A percentile compares a stretch with the other conserved stretches of the same genome.
phyloP scores from a whole-genome alignment of 2,797 vertebrate genomes.

The Taenioides sp. region DNA sequence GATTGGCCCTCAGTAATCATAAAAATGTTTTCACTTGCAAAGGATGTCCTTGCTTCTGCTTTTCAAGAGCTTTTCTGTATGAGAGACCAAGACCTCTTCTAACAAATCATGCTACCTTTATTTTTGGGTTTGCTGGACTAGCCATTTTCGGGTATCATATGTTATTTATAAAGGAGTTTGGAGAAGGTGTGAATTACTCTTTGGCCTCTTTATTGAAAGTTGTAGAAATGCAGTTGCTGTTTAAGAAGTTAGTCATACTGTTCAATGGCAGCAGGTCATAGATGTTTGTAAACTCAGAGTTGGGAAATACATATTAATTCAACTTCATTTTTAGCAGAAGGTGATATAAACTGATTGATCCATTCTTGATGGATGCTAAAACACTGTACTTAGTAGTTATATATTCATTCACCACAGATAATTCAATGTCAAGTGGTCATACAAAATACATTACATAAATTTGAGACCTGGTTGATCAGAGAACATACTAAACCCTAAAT shows the following conservation, averaged over 20 bases:
- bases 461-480: not conserved
- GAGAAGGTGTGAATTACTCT: not conserved
- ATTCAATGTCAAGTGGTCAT: not conserved
- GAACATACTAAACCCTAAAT: not conserved
- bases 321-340: not conserved
- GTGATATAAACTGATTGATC: too few species aligned
- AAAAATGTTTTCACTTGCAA: slow-evolving; percentile 19
- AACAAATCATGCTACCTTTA: not conserved
- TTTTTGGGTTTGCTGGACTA: not conserved
- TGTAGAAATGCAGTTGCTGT: not conserved
- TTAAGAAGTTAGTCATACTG: not conserved
- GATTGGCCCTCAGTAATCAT: slow-evolving; percentile 8
- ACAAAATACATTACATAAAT: not conserved
- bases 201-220: not conserved
- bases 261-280: not conserved
- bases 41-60: slow-evolving; percentile 16
- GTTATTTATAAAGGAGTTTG: not conserved
- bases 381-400: not conserved
- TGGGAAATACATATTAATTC: not conserved
- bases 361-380: too few species aligned
- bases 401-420: not conserved
- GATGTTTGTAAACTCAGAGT: not conserved
- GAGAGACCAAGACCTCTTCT: slow-evolving; percentile 19
- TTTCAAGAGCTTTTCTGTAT: slow-evolving; percentile 14
- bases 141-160: slow-evolving; percentile 12